Percentiles rank a stretch among this genome's conserved stretches.
Evolutionary conservation across 2,113 vertebrate species (phyloP).

Genomic region (Strix aluco): DNA sequence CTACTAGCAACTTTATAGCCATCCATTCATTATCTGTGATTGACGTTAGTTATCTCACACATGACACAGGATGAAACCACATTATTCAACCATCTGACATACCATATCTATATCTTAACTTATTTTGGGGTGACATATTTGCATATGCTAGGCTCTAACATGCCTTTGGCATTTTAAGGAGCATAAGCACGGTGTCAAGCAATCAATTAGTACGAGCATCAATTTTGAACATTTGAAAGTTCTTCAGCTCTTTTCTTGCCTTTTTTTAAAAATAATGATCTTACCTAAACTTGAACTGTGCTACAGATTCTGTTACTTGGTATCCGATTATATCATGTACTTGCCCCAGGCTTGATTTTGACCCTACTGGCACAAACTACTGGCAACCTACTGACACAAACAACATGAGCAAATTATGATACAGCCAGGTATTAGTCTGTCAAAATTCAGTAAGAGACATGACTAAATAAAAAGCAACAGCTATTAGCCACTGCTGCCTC

Average conservation of each 20-base stretch:
- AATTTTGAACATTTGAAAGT: background rate
- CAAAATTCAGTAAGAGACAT: background rate
- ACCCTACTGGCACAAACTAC: background rate
- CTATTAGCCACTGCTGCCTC: background rate
- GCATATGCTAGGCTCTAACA: background rate
- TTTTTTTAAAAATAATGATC: background rate
- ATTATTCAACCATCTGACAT: background rate
- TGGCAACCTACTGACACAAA: background rate
- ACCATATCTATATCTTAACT: background rate
- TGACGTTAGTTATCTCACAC: background rate
- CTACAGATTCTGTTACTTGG: background rate
- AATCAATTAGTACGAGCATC: background rate
- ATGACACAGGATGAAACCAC: background rate
- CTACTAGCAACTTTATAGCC: background rate
- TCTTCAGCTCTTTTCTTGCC: background rate
- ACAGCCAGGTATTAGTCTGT: background rate
- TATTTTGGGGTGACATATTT: background rate
- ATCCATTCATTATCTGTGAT: background rate
- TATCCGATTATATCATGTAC: background rate
- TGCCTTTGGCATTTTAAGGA: background rate
- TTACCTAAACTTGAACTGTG: background rate
- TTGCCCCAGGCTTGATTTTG: background rate
- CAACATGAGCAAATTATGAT: background rate
- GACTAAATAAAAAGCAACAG: background rate
- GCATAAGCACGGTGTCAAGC: rapidly evolving